phyloP scores from a whole-genome alignment of 1,140 invertebrate species.

The Procambarus virginalis region DNA sequence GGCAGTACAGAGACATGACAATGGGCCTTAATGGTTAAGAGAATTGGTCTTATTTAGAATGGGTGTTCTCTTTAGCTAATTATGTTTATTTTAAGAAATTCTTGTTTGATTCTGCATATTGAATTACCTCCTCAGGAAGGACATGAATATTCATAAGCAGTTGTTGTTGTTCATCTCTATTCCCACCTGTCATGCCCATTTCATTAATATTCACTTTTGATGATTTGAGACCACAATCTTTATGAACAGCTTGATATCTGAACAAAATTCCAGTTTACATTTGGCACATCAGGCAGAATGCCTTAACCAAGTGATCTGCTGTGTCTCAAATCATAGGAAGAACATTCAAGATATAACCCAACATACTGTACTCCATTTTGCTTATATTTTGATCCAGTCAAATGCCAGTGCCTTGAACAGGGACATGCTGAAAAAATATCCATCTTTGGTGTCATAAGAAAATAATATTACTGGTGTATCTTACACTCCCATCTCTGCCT shows the following conservation, averaged over 20 bases:
- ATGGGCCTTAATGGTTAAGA: conserved; percentile 38
- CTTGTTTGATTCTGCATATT: conserved; percentile 46
- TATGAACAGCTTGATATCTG: not conserved
- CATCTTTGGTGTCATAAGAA: conserved; percentile 35
- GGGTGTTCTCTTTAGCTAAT: not conserved
- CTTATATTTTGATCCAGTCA: conserved; percentile 14
- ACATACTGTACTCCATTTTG: not conserved
- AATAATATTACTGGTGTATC: conserved; percentile 25
- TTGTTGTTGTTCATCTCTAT: not conserved
- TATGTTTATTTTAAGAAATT: not conserved
- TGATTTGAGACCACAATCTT: not conserved
- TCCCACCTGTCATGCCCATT: not conserved
- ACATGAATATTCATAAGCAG: conserved; percentile 10
- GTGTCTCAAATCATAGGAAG: not conserved
- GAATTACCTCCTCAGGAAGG: conserved; percentile 8
- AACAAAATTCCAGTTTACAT: not conserved
- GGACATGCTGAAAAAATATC: conserved; percentile 52
- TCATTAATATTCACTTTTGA: not conserved
- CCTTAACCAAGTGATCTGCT: not conserved
- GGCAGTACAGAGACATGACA: conserved; percentile 49
- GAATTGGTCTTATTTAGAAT: conserved; percentile 12
- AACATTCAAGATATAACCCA: not conserved
- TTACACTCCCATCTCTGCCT: conserved; percentile 15
- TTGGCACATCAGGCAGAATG: not conserved
- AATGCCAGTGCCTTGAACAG: conserved; percentile 48